Conservation (phyloP, 2,888 invertebrate genomes). For the Orthonychiurus folsomi region DNA sequence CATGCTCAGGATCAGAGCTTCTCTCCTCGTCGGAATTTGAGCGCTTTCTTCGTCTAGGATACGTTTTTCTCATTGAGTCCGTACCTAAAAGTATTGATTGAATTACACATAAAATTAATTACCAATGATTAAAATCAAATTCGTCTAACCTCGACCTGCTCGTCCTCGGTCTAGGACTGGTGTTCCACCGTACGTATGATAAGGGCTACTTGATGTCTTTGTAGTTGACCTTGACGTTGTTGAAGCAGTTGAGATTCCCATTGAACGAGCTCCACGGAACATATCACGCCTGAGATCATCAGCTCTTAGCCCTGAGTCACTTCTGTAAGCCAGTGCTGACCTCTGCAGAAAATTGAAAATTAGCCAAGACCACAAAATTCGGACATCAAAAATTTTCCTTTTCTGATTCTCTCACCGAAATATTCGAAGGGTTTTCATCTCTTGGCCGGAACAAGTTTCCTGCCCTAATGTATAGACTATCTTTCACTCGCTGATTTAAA, state of each 20-base stretch:
- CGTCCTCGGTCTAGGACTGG: conserved; percentile 17
- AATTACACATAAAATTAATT: conserved; percentile 2
- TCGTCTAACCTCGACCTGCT: conserved; percentile 15
- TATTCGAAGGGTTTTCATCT: conserved; percentile 28
- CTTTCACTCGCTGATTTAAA: conserved; percentile 72
- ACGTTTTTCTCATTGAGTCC: conserved; percentile 27
- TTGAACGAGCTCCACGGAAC: conserved; percentile 58
- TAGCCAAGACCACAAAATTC: conserved; percentile 18
- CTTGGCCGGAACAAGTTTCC: conserved; percentile 38
- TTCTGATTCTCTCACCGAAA: conserved; percentile 46
- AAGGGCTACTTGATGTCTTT: conserved; percentile 88
- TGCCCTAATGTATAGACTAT: conserved; percentile 63
- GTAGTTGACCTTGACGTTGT: conserved; percentile 90
- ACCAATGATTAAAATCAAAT: conserved; percentile 9
- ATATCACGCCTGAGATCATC: conserved; percentile 45
- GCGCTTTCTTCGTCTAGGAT: conserved; percentile 27
- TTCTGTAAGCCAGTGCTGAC: conserved; percentile 72
- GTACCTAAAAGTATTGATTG: conserved; percentile 2
- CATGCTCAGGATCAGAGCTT: conserved; percentile 52
- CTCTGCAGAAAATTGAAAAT: conserved; percentile 50
- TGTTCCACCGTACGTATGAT: conserved; percentile 44
- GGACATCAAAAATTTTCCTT: neutral
- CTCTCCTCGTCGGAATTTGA: conserved; percentile 31
- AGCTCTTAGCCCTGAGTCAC: conserved; percentile 46
- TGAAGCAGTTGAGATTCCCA: conserved; percentile 89